Evolutionary conservation across 2,113 vertebrate species (phyloP).

Genomic region (Scatophagus argus): DNA sequence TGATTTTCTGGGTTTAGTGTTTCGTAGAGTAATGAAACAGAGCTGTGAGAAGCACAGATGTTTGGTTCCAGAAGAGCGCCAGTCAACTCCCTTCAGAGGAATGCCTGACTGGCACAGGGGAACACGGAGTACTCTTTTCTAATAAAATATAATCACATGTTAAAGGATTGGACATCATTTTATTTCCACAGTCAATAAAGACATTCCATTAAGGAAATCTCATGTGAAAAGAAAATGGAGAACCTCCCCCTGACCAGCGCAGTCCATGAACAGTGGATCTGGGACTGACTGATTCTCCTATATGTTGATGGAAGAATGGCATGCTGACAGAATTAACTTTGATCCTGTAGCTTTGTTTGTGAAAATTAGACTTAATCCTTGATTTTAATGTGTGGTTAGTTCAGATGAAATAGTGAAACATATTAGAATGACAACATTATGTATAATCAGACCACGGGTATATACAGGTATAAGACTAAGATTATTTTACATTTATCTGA

Average conservation of each 20-base stretch:
- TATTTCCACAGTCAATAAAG: constrained; percentile 69
- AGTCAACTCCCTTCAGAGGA: constrained; percentile 79
- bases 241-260: constrained; percentile 14
- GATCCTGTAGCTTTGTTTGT: constrained; percentile 7
- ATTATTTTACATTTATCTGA: neutral
- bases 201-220: constrained; percentile 67
- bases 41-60: constrained; percentile 71
- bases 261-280: constrained; percentile 36
- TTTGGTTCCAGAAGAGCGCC: constrained; percentile 65
- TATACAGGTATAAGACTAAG: neutral
- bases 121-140: constrained; percentile 57
- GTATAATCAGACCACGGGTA: neutral
- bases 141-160: constrained; percentile 72
- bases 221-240: constrained; percentile 53
- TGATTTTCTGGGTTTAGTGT: constrained; percentile 78
- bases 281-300: neutral
- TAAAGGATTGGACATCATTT: constrained; percentile 63
- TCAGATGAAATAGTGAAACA: neutral
- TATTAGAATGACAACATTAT: neutral
- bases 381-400: neutral
- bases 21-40: constrained; percentile 69
- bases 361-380: neutral
- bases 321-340: constrained; percentile 23
- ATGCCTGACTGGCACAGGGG: constrained; percentile 69
- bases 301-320: constrained; percentile 12